Conservation (phyloP, 2,888 invertebrate species). For the Dolichomitus sp. region DNA sequence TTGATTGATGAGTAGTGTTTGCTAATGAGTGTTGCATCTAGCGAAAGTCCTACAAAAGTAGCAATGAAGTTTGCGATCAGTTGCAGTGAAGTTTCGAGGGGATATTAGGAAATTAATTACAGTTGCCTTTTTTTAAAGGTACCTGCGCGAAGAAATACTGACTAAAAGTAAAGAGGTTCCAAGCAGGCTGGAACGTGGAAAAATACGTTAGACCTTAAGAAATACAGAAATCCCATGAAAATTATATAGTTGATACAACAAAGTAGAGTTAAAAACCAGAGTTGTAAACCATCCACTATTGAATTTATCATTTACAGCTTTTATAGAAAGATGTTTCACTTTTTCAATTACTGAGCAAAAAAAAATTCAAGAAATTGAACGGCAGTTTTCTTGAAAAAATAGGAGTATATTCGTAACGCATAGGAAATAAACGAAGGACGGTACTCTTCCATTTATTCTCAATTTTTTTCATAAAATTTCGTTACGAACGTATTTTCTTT, state of each 20-base stretch:
- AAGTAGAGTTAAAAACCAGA: background rate
- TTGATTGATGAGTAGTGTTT: conserved; percentile 3
- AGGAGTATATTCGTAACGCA: too few relatives aligned
- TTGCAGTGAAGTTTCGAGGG: conserved; percentile 26
- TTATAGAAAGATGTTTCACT: too few relatives aligned
- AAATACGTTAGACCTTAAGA: conserved; percentile 63
- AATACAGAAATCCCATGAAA: conserved; percentile 40
- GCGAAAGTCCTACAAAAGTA: conserved; percentile 16
- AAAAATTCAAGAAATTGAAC: too few relatives aligned
- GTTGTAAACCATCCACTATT: background rate
- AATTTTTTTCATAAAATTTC: too few relatives aligned
- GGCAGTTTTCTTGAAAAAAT: too few relatives aligned
- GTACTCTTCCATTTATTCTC: too few relatives aligned
- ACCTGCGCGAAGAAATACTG: conserved; percentile 83
- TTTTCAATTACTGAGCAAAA: too few relatives aligned
- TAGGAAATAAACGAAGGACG: too few relatives aligned
- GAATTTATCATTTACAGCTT: background rate
- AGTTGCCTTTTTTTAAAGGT: conserved; percentile 60
- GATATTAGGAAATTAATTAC: conserved; percentile 22
- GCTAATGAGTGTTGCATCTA: conserved; percentile 43
- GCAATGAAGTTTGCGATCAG: conserved; percentile 12
- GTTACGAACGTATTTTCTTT: too few relatives aligned
- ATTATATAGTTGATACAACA: conserved; percentile 23
- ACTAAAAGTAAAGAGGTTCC: conserved; percentile 82
- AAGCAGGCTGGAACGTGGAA: conserved; percentile 82